A percentile compares a stretch with the other conserved stretches of the same genome.
These are phyloP conservation scores for Pangasius krempfi DNA, from an alignment of 2,797 vertebrate genomes.

Conservation along the genomic window DNA sequence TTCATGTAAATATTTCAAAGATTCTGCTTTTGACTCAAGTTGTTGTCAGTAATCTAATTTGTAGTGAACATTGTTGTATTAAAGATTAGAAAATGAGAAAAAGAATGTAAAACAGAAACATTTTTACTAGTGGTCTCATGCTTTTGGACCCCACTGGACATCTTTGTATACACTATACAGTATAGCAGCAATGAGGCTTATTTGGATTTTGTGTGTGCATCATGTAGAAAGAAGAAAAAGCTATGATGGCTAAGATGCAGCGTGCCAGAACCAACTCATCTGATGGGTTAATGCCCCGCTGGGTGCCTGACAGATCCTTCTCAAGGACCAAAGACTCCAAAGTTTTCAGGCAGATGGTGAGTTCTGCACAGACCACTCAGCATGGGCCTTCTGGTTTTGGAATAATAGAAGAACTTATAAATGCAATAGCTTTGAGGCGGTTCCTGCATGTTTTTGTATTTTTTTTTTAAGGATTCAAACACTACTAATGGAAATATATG, in stretches of 20 bases:
- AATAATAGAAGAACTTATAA: conserved; percentile 18
- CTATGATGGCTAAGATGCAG: conserved; percentile 92
- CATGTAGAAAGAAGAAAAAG: conserved; percentile 93
- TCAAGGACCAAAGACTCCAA: conserved; percentile 92
- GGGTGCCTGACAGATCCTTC: conserved; percentile 91
- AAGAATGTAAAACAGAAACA: neutral
- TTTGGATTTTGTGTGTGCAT: conserved; percentile 29
- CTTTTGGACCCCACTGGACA: neutral
- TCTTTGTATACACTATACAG: neutral
- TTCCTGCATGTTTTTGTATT: conserved; percentile 25
- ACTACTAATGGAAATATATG: neutral
- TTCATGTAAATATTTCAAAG: neutral
- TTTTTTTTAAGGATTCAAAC: neutral
- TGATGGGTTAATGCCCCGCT: conserved; percentile 86
- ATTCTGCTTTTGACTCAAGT: neutral
- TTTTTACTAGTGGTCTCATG: neutral
- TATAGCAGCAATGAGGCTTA: neutral
- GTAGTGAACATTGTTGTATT: neutral
- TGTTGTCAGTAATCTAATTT: neutral
- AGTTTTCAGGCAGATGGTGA: conserved; percentile 96
- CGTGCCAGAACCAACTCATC: conserved; percentile 85
- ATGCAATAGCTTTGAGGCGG: conserved; percentile 4
- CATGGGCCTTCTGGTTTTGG: conserved; percentile 12
- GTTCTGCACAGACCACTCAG: conserved; percentile 57
- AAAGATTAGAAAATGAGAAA: neutral